Conservation (phyloP, 2,797 vertebrate species). For the Macrochelys suwanniensis region DNA sequence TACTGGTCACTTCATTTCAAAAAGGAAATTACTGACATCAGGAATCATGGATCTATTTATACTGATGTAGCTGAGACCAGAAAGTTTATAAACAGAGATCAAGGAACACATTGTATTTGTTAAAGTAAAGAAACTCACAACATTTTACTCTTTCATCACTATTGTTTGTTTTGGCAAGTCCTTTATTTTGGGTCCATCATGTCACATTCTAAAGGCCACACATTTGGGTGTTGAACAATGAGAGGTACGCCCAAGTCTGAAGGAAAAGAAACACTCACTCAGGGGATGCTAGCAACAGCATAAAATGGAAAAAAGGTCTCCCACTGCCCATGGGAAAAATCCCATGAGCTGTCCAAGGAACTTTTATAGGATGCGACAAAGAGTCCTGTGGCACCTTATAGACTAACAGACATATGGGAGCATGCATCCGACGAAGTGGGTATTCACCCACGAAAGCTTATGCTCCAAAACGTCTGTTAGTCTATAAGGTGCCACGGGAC, state of each 20-base stretch:
- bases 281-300: not conserved
- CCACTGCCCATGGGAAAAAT: not conserved
- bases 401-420: too few relatives aligned
- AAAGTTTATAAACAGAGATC: not conserved
- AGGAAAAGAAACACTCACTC: not conserved
- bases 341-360: not conserved
- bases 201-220: not conserved
- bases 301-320: not conserved
- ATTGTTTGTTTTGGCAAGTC: not conserved
- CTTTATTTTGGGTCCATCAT: not conserved
- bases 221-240: not conserved
- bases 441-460: too few relatives aligned
- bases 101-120: not conserved
- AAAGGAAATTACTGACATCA: slow-evolving; percentile 53
- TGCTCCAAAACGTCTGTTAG: too few relatives aligned
- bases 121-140: not conserved
- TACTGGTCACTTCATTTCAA: slow-evolving; percentile 20
- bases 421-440: too few relatives aligned
- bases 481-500: too few relatives aligned
- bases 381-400: too few relatives aligned
- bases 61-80: not conserved
- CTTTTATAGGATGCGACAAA: slow-evolving; percentile 20
- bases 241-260: slow-evolving; percentile 5
- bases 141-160: not conserved
- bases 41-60: slow-evolving; percentile 39